Conservation (phyloP, 2,113 vertebrate species). For the Pterocles gutturalis region DNA sequence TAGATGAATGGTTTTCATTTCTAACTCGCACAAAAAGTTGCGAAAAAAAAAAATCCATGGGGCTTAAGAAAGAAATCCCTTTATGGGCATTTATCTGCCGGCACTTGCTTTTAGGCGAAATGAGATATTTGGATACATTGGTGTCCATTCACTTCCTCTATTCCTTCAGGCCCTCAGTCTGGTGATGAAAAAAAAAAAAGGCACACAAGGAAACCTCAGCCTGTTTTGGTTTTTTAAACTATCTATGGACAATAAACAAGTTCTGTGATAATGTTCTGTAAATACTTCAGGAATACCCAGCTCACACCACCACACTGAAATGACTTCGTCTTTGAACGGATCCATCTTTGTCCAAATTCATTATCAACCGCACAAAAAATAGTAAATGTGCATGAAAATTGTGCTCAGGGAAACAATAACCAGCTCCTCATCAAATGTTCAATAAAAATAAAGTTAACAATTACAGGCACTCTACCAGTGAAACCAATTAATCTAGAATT, state of each 20-base stretch:
- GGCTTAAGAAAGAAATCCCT: constrained; percentile 88
- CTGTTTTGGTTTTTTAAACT: constrained; percentile 24
- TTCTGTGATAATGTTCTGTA: constrained; percentile 4
- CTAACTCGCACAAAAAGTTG: constrained; percentile 87
- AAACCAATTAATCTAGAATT: neutral
- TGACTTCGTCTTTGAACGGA: neutral
- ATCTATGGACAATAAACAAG: constrained; percentile 45
- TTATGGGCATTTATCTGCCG: constrained; percentile 87
- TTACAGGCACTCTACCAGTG: neutral
- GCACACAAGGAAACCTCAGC: constrained; percentile 61
- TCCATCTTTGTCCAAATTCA: neutral
- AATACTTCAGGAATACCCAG: neutral
- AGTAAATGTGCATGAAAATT: neutral
- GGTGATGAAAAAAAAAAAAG: constrained; percentile 12
- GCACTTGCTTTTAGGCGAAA: constrained; percentile 92
- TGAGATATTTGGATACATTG: constrained; percentile 88
- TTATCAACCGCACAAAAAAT: neutral
- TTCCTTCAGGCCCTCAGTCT: constrained; percentile 80
- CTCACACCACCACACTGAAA: neutral
- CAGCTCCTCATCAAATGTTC: neutral
- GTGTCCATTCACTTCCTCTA: constrained; percentile 85
- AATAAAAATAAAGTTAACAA: neutral
- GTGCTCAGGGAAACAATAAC: neutral
- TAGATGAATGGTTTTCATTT: constrained; percentile 90
- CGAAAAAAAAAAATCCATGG: constrained; percentile 77